Evolutionary conservation across 2,113 vertebrate genomes (phyloP), one percentile per base, ranked within the genome.

Genomic region (Pluvialis apricaria): DNA sequence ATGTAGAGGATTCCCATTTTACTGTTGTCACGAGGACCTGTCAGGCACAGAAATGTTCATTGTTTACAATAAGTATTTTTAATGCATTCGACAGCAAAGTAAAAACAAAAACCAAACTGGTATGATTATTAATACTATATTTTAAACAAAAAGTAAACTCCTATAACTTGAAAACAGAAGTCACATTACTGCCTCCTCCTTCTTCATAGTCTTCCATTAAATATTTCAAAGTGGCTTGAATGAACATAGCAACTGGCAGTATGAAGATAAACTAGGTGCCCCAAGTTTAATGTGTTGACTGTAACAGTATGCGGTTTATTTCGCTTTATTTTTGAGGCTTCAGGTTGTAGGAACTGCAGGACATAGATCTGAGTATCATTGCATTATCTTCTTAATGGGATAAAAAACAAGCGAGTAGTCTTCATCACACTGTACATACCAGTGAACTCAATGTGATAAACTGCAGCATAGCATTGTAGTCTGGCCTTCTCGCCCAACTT

Each of bases 1-100:
- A 99, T 99, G 95, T 99, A 99, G 54, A 99, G 98, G 64, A 99
- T 99, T 90, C 99, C 99, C 98, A 99, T 99, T 97, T 99, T 99
- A 91, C 99, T 98, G 97, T 97, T 98, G 88, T 99, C 99, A 58
- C 95, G 98, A 66, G 98, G 98, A 91, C 98, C 99, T 99, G 97
- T 13, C 29, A 34, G 81, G n/a, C 42, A 95, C 31, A 82, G 36
- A 95, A 90, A 55, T 12, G 21, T 28, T 29, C 21, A 13, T 2
- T 76, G 7, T 34, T 91, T 95, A 72, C 32, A 76, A 2, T 7
- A 62, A 51, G 10, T 45, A 61, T 69, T 85, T 93, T 57, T 38
- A 82, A 77, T 34, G 10, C 16, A 49, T 76, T 82, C 4, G 2
- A 31, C 4, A 75, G 5, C 18, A 80, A 65, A 42, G 24, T 4